Percentiles rank a stretch among this genome's conserved stretches.
Evolutionary conservation across 2,113 vertebrate species (phyloP).

Genomic region (Pedetes capensis): DNA sequence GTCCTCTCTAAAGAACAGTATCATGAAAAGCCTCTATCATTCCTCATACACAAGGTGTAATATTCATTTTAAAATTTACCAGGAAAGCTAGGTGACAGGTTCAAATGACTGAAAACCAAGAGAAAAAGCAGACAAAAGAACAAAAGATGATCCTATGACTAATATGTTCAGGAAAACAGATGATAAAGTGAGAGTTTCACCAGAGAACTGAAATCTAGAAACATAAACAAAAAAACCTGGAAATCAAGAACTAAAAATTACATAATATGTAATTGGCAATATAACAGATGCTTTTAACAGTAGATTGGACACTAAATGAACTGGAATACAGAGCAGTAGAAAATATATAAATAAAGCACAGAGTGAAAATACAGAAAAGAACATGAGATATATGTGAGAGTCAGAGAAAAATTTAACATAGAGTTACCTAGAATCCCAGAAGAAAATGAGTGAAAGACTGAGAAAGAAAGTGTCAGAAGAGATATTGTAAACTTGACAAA

Average conservation of each 20-base stretch:
- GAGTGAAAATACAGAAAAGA: neutral
- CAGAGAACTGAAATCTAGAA: neutral
- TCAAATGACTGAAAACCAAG: constrained; percentile 41
- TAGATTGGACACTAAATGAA: constrained; percentile 10
- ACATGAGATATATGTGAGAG: neutral
- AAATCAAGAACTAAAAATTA: constrained; percentile 43
- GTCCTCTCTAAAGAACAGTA: constrained; percentile 24
- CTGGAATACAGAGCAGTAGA: neutral
- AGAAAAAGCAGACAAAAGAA: constrained; percentile 26
- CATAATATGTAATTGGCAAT: neutral
- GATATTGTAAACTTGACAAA: neutral
- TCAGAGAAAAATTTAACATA: neutral
- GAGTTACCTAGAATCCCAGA: neutral
- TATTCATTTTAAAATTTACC: constrained; percentile 16
- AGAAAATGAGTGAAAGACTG: neutral
- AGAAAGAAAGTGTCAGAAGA: neutral
- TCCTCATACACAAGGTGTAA: neutral
- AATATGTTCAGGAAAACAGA: constrained; percentile 31
- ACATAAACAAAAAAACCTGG: neutral
- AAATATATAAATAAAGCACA: neutral
- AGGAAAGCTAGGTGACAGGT: neutral
- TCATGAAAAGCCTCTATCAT: constrained; percentile 10
- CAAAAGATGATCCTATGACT: neutral
- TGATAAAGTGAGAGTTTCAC: constrained; percentile 15
- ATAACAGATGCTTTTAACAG: constrained; percentile 22